These are phyloP conservation scores for Andrena chrysosceles DNA, from an alignment of 2,888 invertebrate genomes.

Conservation along the genomic window DNA sequence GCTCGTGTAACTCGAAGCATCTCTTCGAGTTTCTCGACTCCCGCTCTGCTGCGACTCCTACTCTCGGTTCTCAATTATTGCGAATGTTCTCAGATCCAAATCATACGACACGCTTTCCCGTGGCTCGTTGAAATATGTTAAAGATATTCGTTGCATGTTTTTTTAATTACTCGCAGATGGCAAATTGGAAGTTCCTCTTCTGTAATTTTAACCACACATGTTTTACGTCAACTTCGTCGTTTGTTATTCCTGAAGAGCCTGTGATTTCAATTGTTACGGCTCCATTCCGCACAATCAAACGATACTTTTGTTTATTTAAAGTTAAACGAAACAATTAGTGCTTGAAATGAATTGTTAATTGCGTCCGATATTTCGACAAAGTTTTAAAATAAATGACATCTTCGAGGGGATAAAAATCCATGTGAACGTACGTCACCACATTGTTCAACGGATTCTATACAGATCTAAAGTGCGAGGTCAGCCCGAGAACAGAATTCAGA, in stretches of 20 bases:
- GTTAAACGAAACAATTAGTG: constrained; percentile 2
- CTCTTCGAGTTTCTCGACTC: neutral
- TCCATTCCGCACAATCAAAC: neutral
- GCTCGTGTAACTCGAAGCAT: neutral
- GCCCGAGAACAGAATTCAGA: neutral
- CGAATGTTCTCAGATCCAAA: too few relatives aligned
- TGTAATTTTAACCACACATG: neutral
- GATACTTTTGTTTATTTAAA: neutral
- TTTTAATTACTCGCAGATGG: neutral
- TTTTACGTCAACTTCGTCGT: neutral
- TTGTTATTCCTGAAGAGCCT: neutral
- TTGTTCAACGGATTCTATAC: too few relatives aligned
- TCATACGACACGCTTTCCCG: too few relatives aligned
- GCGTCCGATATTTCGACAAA: too few relatives aligned
- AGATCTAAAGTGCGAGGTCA: neutral
- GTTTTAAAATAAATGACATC: too few relatives aligned
- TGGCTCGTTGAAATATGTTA: too few relatives aligned
- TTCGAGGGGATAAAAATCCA: too few relatives aligned
- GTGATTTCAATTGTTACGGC: neutral
- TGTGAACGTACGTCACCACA: too few relatives aligned
- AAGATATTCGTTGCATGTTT: too few relatives aligned
- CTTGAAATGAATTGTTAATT: neutral
- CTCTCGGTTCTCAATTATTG: neutral
- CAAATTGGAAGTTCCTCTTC: neutral
- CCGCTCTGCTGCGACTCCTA: neutral